Base-by-base conservation (phyloP, 2,113 vertebrate species). In the Eulacestoma nigropectus region DNA sequence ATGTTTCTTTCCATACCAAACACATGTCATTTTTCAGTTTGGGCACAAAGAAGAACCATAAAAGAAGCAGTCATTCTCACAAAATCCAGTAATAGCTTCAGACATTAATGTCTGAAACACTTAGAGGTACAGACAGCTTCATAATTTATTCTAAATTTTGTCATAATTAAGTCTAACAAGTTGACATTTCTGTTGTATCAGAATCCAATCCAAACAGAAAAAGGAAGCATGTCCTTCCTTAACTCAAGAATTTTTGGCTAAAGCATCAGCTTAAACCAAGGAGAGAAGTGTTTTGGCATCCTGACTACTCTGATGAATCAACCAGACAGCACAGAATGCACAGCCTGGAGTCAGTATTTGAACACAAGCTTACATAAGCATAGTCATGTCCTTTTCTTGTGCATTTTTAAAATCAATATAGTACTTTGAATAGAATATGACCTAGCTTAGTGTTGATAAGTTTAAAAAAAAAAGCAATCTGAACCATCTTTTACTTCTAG, bases 151-250 rank as follows among this genome's bases (percentile, higher is more conserved):
- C 60, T 75, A 89, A 78, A 84, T 95, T 91, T 70, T 84, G 64
- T 81, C 27, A 4, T 91, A 95, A 95, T 95, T 91, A 91, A 92
- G 74, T 69, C 73, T 64, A 96, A 89, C 60, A 64, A 91, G 65
- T 35, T 82, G 95, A 95, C 91, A 60, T 82, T 84, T 95, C 65
- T 94, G 87, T 97, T 95, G 53, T 72, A 95, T 89, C 89, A 73
- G 62, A 91, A 92, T 95, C 95, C 95, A 96, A 95, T 53, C 41
- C 65, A 97, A 97, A 95, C 86, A 97, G 52, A 87, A 87, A 84
- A 94, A 95, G 94, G 96, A 96, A 95, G 81, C 62, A 60, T 57
- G 81, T 68, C 89, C 84, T 95, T 95, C 95, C 89, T 92, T 81
- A 92, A 91, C 56, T 89, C 73, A 89, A 64, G 7, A 16, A 32